phyloP scores from a whole-genome alignment of 2,888 invertebrate genomes.

The Anorthoa munda region DNA sequence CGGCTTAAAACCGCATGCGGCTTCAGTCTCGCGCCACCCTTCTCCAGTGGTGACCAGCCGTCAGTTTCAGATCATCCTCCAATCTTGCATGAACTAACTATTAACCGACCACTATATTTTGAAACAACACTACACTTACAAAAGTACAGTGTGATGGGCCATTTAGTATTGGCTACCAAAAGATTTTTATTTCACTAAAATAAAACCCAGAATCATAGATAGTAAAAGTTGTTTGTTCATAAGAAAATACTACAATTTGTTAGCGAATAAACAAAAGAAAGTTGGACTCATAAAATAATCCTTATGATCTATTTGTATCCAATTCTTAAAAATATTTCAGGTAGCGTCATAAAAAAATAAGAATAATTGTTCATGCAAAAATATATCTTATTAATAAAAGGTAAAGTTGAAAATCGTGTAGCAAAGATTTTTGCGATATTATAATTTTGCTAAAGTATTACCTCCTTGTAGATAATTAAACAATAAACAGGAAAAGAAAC shows the following conservation, averaged over 20 bases:
- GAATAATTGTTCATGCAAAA: not conserved
- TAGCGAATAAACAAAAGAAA: slow-evolving; percentile 53
- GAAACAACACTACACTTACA: not conserved
- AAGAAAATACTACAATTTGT: slow-evolving; percentile 46
- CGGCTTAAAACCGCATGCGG: too few relatives aligned
- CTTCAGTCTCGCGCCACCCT: too few relatives aligned
- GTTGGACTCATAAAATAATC: slow-evolving; percentile 31
- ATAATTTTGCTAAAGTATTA: slow-evolving; percentile 38
- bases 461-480: slow-evolving; percentile 3
- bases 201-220: slow-evolving; percentile 20
- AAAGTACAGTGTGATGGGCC: not conserved
- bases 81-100: not conserved
- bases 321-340: slow-evolving; percentile 46
- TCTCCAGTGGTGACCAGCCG: too few relatives aligned
- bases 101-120: not conserved
- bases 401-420: slow-evolving; percentile 41
- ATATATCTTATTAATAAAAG: not conserved
- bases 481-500: too few relatives aligned
- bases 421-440: slow-evolving; percentile 19
- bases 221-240: slow-evolving; percentile 43
- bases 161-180: slow-evolving; percentile 4
- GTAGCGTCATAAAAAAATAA: slow-evolving; percentile 49
- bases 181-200: slow-evolving; percentile 18
- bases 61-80: too few relatives aligned
- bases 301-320: slow-evolving; percentile 33